phyloP scores from a whole-genome alignment of 92 coral and sea anemone genomes.

The Phenganax marumi region DNA sequence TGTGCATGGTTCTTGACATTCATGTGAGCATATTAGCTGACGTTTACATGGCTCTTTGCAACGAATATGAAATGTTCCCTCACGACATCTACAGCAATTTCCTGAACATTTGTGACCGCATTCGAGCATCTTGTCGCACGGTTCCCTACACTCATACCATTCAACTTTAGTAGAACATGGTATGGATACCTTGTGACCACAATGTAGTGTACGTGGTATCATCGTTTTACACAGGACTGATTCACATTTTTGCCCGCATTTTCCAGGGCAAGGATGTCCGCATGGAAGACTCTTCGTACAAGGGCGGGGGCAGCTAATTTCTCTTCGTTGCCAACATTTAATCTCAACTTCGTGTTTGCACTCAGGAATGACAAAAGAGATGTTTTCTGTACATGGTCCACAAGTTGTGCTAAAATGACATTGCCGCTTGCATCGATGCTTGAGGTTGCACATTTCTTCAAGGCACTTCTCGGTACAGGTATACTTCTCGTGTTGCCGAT shows the following conservation, averaged over 20 bases:
- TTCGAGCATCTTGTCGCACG: constrained; percentile 52
- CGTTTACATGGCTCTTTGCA: constrained; percentile 65
- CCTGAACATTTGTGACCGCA: constrained; percentile 72
- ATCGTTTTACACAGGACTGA: constrained; percentile 35
- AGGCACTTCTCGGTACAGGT: constrained; percentile 47
- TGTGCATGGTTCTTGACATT: constrained; percentile 58
- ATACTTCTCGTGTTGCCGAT: constrained; percentile 47
- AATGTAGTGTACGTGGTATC: constrained; percentile 45
- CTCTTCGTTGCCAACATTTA: constrained; percentile 29
- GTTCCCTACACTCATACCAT: constrained; percentile 45
- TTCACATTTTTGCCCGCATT: constrained; percentile 58
- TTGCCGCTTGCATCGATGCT: constrained; percentile 45
- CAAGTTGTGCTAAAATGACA: constrained; percentile 61
- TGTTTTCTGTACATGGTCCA: constrained; percentile 38
- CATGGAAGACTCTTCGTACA: constrained; percentile 46
- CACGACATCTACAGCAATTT: constrained; percentile 50
- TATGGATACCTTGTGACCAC: constrained; percentile 58
- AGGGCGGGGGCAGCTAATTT: constrained; percentile 31
- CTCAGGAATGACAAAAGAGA: constrained; percentile 41
- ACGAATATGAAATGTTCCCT: constrained; percentile 51
- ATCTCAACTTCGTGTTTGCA: constrained; percentile 57
- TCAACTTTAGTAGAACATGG: constrained; percentile 28
- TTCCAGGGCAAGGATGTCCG: constrained; percentile 63
- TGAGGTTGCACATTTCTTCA: constrained; percentile 40
- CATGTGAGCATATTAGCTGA: constrained; percentile 65